A percentile compares a stretch with the other conserved stretches of the same genome.
Evolutionary conservation across 35 echinoderm and acorn worm genomes (phyloP).

Genomic region (Lytechinus variegatus): DNA sequence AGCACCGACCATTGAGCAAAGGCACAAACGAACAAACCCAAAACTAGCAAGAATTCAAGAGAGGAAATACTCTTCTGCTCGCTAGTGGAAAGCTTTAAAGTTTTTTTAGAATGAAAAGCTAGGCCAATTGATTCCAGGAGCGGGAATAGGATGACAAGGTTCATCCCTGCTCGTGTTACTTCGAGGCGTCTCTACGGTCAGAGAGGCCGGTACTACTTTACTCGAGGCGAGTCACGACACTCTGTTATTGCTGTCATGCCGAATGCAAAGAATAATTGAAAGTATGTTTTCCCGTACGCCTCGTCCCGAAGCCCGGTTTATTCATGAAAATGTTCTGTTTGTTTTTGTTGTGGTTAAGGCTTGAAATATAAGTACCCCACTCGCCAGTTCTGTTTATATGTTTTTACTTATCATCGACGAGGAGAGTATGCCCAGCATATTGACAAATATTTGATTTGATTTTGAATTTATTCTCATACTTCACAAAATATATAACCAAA

Average conservation of each 20-base stretch:
- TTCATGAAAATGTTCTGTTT: conserved; percentile 13
- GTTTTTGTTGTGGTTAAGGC: not conserved
- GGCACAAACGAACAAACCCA: not conserved
- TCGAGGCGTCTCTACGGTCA: not conserved
- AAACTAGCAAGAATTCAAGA: not conserved
- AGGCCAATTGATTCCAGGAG: not conserved
- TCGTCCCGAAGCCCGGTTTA: conserved; percentile 19
- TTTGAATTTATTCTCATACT: too few relatives aligned
- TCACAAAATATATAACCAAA: too few relatives aligned
- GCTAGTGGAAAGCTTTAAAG: not conserved
- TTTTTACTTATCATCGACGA: not conserved
- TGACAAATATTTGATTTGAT: too few relatives aligned
- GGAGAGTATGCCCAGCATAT: not conserved
- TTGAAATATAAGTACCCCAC: not conserved
- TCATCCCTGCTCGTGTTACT: not conserved
- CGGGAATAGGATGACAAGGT: not conserved
- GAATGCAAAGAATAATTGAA: conserved; percentile 36
- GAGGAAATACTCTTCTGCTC: not conserved
- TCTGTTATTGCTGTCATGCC: conserved; percentile 17
- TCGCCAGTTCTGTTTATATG: not conserved
- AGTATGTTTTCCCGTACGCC: not conserved
- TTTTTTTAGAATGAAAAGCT: not conserved
- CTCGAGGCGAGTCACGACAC: conserved; percentile 17
- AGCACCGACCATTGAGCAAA: not conserved
- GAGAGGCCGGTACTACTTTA: not conserved